phyloP scores from a whole-genome alignment of 2,888 invertebrate genomes.

The Oasisia sp. region DNA sequence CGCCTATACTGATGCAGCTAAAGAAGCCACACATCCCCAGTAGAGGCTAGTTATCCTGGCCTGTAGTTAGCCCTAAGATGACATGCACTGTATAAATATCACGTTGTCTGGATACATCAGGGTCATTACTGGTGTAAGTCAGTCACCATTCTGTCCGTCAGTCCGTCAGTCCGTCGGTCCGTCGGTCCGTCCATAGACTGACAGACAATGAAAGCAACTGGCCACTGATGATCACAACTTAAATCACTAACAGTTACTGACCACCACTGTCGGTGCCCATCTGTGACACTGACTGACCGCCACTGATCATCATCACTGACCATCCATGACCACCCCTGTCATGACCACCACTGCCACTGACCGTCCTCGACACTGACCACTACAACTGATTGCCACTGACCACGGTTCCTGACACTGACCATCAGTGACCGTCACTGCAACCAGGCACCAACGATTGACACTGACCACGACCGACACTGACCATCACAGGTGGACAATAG shows the following conservation, averaged over 20 bases:
- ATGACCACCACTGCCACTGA: not conserved
- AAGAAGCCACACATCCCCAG: not conserved
- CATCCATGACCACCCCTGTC: not conserved
- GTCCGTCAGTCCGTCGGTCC: too few species aligned
- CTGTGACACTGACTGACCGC: not conserved
- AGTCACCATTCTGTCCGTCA: not conserved
- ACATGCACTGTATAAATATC: too few species aligned
- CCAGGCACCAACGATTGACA: not conserved
- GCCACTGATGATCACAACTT: too few species aligned
- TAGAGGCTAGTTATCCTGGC: not conserved
- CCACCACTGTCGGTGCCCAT: not conserved
- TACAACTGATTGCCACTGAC: not conserved
- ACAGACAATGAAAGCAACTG: not conserved
- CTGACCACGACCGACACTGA: too few species aligned
- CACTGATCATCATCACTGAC: not conserved
- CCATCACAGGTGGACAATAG: too few species aligned
- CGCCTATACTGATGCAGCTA: not conserved
- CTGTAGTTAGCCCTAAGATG: not conserved
- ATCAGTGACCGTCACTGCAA: not conserved
- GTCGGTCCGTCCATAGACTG: not conserved
- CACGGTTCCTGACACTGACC: not conserved
- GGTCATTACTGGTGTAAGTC: not conserved
- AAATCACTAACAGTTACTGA: not conserved
- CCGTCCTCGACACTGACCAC: not conserved
- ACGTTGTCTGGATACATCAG: not conserved